These are phyloP conservation scores for Grus americana DNA, from an alignment of 2,113 vertebrate genomes.

Conservation along the genomic window DNA sequence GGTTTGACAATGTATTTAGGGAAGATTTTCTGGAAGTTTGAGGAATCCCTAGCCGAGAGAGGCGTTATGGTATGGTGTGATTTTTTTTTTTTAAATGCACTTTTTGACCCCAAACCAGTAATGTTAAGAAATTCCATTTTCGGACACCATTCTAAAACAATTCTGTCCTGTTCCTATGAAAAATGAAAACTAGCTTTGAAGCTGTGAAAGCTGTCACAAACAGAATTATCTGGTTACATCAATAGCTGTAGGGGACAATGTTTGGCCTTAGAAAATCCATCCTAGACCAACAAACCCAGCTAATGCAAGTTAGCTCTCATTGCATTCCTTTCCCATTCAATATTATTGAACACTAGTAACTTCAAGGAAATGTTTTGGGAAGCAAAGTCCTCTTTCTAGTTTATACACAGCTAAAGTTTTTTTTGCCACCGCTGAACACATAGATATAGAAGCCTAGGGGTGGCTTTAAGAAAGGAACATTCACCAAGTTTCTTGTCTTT, in stretches of 20 bases:
- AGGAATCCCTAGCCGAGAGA: neutral
- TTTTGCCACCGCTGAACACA: neutral
- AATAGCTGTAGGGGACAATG: neutral
- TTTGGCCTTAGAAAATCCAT: neutral
- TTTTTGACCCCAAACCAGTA: neutral
- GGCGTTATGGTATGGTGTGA: neutral
- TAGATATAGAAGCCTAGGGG: neutral
- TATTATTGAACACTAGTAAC: neutral
- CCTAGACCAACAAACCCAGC: neutral
- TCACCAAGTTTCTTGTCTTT: neutral
- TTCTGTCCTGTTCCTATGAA: neutral
- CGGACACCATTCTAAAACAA: neutral
- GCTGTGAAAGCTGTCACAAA: neutral
- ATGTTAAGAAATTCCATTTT: neutral
- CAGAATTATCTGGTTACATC: neutral
- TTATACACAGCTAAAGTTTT: neutral
- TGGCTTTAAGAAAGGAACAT: neutral
- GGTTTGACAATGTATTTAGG: neutral
- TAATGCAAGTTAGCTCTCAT: neutral
- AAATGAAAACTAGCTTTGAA: neutral
- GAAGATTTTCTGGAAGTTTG: neutral
- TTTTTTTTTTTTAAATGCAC: neutral
- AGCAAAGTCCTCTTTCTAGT: neutral
- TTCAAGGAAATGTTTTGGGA: neutral
- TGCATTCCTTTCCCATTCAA: neutral